phyloP scores from a whole-genome alignment of 2,888 invertebrate species.

The Crossocerus cetratus region DNA sequence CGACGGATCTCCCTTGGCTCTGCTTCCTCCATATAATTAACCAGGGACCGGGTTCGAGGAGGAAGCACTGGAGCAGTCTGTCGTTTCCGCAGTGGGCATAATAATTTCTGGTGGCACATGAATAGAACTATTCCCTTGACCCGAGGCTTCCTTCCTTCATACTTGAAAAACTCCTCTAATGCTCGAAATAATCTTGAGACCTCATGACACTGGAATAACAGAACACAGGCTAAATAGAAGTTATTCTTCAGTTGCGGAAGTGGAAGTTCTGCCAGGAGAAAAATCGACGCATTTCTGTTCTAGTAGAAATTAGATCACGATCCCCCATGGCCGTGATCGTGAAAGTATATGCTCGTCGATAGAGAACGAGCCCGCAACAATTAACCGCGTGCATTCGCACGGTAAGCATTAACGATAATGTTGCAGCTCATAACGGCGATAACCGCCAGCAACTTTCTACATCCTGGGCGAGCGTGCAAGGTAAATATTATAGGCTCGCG shows the following conservation, averaged over 20 bases:
- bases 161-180: conserved; percentile 62
- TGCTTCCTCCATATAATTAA: conserved; percentile 32
- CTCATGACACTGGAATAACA: background rate
- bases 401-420: background rate
- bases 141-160: conserved; percentile 62
- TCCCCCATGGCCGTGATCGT: background rate
- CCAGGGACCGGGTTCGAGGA: conserved; percentile 28
- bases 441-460: background rate
- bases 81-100: conserved; percentile 27
- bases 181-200: background rate
- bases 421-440: background rate
- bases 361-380: background rate
- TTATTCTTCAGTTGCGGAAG: background rate
- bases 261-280: background rate
- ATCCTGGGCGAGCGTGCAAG: background rate
- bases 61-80: conserved; percentile 49
- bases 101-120: conserved; percentile 48
- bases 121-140: conserved; percentile 56
- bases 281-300: background rate
- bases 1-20: conserved; percentile 3
- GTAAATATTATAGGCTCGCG: background rate
- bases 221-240: background rate
- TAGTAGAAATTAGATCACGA: background rate
- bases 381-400: background rate
- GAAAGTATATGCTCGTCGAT: conserved; percentile 5